phyloP scores from a whole-genome alignment of 2,888 invertebrate genomes.

The Melanostoma scalare region DNA sequence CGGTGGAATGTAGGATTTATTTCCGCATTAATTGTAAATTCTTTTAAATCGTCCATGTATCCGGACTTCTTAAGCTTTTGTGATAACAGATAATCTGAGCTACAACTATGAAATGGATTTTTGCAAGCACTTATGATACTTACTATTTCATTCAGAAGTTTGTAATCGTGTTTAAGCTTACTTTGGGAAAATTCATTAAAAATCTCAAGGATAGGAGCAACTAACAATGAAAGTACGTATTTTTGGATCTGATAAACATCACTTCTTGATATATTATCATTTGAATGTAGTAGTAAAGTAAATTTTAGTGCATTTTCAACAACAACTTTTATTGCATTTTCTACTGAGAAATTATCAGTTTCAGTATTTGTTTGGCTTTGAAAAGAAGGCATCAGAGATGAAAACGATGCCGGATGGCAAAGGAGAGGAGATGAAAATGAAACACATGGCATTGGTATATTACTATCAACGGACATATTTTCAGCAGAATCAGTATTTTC shows the following conservation, averaged over 20 bases:
- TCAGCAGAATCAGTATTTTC: no score
- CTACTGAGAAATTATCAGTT: no score
- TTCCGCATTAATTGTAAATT: slow-evolving; percentile 54
- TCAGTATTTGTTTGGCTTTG: no score
- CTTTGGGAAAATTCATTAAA: background rate
- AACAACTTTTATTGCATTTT: no score
- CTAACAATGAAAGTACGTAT: background rate
- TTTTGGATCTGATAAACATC: slow-evolving; percentile 59
- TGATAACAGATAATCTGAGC: slow-evolving; percentile 51
- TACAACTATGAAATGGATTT: slow-evolving; percentile 47
- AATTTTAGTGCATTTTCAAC: no score
- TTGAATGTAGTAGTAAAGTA: no score
- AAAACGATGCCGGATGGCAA: no score
- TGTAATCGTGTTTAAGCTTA: background rate
- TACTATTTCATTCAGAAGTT: slow-evolving; percentile 1
- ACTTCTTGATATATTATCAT: slow-evolving; percentile 62
- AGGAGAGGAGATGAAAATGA: no score
- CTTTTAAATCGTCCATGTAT: slow-evolving; percentile 33
- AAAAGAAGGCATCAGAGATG: no score
- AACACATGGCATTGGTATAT: no score
- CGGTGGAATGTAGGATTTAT: slow-evolving; percentile 27
- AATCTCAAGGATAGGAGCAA: background rate
- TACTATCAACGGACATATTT: no score
- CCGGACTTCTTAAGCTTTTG: slow-evolving; percentile 26
- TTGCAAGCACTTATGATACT: slow-evolving; percentile 21